Base-by-base conservation (phyloP, 64 coral and sea anemone genomes). In the Pocillopora verrucosa region DNA sequence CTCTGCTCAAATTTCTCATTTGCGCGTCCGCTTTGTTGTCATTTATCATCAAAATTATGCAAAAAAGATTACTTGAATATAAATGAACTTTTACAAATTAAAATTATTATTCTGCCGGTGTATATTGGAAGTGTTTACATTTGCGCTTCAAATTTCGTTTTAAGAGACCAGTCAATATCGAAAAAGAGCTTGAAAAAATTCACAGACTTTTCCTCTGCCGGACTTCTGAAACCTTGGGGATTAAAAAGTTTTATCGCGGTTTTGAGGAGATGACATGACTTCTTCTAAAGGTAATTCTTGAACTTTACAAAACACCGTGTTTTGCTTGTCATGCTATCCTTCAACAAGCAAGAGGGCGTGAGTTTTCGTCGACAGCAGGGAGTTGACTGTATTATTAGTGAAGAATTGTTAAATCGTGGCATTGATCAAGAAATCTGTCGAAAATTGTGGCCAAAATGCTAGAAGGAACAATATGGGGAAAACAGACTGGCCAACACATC, bases 111-210 rank as follows among this genome's bases (percentile, higher is more conserved):
- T 14, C 22, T 24, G 10, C 16, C 22, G 67, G 67, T 70, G 11
- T 79, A 79, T 79, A 79, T 60, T 79, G 75, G 9, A 13, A 26
- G 56, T 79, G 77, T 79, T 79, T 79, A 13, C 15, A 10, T 15
- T 26, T 79, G 30, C 16, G 57, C 77, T 59, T 79, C n/a, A 70
- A 77, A 77, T 56, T 77, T 16, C 16, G 41, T 77, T 17, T 17
- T 19, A 38, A 45, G 38, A 9, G 75, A 38, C 35, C 9, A 45
- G 37, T 17, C 75, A 77, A 77, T 77, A 77, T 77, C 75, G 56
- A 13, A 77, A 41, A 56, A 58, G 9, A 56, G 37, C 16, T 77
- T 16, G 37, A 0, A 45, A n/a, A 36, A 17, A 30, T 12, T 5
- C 13, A 20, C 75, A 22, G 75, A 77, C 16, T 56, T n/a, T 58